phyloP scores from a whole-genome alignment of 1,140 invertebrate genomes.

The Zaprionus capensis region DNA sequence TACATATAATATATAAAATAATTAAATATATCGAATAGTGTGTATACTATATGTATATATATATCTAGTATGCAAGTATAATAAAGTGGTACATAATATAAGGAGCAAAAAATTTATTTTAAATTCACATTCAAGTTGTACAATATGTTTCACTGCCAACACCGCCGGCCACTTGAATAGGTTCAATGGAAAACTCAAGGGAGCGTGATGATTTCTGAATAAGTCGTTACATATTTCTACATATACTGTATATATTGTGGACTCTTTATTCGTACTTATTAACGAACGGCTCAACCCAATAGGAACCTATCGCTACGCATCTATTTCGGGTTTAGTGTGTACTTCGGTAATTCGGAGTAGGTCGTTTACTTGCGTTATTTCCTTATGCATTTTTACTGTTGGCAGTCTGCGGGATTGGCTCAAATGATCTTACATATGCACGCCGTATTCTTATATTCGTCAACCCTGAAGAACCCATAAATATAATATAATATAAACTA shows the following conservation, averaged over 20 bases:
- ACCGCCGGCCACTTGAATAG: not conserved
- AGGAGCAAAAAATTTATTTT: conserved; percentile 26
- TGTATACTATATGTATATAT: conserved; percentile 11
- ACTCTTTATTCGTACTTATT: not conserved
- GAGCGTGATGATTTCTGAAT: not conserved
- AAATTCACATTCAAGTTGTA: conserved; percentile 8
- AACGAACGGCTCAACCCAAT: not conserved
- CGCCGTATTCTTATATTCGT: not conserved
- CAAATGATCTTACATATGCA: not conserved
- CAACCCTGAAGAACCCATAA: not conserved
- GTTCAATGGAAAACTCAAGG: not conserved
- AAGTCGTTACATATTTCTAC: no score
- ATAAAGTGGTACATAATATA: conserved; percentile 17
- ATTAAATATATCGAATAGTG: not conserved
- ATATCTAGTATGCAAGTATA: conserved; percentile 7
- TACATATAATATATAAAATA: not conserved
- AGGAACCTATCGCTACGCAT: not conserved
- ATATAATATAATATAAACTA: conserved; percentile 4
- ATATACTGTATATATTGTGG: not conserved
- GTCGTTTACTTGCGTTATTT: not conserved
- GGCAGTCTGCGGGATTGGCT: conserved; percentile 5
- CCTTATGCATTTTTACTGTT: not conserved
- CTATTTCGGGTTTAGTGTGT: not conserved
- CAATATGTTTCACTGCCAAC: not conserved
- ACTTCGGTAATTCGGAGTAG: not conserved